A percentile compares a stretch with the other conserved stretches of the same genome.
Evolutionary conservation across 2,797 vertebrate genomes (phyloP).

Genomic region (Eidolon dupreanum): DNA sequence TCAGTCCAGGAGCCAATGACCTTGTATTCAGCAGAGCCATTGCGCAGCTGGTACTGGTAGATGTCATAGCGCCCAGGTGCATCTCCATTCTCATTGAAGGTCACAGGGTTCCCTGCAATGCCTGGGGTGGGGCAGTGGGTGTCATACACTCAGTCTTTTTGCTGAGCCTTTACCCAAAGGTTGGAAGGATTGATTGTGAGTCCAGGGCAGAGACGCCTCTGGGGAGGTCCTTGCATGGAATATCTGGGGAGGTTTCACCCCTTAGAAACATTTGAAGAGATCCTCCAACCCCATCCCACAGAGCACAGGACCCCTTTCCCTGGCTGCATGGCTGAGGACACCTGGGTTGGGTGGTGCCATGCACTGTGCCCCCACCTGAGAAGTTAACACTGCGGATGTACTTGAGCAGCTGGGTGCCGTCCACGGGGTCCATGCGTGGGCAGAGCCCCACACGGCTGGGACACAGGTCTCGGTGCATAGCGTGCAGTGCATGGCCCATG

Average conservation of each 20-base stretch:
- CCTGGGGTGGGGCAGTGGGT: slow-evolving; percentile 82
- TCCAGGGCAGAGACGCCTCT: neutral
- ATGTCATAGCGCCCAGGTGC: slow-evolving; percentile 96
- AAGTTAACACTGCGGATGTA: slow-evolving; percentile 97
- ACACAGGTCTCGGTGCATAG: slow-evolving; percentile 95
- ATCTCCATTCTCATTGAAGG: slow-evolving; percentile 96
- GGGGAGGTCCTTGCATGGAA: neutral
- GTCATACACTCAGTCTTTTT: neutral
- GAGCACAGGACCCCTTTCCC: neutral
- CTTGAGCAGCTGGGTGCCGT: slow-evolving; percentile 94
- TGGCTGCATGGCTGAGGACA: neutral
- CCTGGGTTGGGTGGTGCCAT: neutral
- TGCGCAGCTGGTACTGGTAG: slow-evolving; percentile 96
- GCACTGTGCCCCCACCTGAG: slow-evolving; percentile 86
- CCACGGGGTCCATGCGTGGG: slow-evolving; percentile 93
- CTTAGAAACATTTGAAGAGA: neutral
- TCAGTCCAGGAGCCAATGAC: slow-evolving; percentile 96
- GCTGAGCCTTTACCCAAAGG: neutral
- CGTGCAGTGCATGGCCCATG: slow-evolving; percentile 96
- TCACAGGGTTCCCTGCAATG: slow-evolving; percentile 94
- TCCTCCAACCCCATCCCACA: neutral
- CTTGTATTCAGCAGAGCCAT: slow-evolving; percentile 92
- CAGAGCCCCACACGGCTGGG: slow-evolving; percentile 94
- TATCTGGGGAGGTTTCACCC: neutral
- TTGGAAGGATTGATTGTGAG: neutral